Percentiles rank a stretch among this genome's conserved stretches.
phyloP scores from a whole-genome alignment of 2,888 invertebrate genomes.

The Conchocele bisecta region DNA sequence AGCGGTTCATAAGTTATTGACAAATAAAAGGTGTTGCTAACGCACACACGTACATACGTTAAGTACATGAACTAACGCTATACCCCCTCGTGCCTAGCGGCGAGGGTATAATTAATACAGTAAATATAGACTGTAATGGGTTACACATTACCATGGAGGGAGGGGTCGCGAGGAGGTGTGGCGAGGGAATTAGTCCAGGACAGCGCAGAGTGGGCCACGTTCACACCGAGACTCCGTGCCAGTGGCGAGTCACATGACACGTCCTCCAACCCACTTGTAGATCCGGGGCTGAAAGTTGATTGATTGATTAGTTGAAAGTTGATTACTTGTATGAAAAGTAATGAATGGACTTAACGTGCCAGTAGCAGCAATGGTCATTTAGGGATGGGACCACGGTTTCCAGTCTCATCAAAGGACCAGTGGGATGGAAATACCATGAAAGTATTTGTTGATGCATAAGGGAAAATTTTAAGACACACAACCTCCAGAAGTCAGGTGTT shows the following conservation, averaged over 20 bases:
- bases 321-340: neutral
- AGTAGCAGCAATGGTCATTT: neutral
- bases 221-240: slow-evolving; percentile 40
- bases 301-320: neutral
- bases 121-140: neutral
- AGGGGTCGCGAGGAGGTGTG: slow-evolving; percentile 61
- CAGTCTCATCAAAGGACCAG: too few species aligned
- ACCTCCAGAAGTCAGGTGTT: too few species aligned
- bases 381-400: too few species aligned
- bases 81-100: too few species aligned
- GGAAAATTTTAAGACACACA: too few species aligned
- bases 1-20: too few species aligned
- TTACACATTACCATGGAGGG: neutral
- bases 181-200: slow-evolving; percentile 74
- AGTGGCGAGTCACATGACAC: neutral
- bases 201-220: slow-evolving; percentile 52
- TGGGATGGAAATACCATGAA: too few species aligned
- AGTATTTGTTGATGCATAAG: too few species aligned
- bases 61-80: too few species aligned
- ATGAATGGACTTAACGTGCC: neutral
- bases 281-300: neutral
- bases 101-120: neutral
- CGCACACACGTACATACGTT: too few species aligned
- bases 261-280: neutral
- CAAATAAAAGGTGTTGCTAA: too few species aligned